Evolutionary conservation across 2,797 vertebrate species (phyloP), one percentile per base, ranked within the genome.

Genomic region (Notolabrus celidotus): DNA sequence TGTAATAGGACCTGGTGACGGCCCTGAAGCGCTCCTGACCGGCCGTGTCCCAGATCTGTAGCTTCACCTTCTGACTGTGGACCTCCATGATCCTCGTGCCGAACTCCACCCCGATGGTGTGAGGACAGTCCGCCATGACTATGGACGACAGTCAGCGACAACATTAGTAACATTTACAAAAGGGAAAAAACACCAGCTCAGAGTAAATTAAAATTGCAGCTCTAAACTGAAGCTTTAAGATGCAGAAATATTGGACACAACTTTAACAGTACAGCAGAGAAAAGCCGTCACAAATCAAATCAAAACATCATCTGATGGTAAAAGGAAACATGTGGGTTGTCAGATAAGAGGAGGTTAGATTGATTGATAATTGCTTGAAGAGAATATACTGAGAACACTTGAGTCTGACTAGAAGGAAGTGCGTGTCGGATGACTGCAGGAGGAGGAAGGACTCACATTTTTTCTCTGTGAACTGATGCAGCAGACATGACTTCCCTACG

Each of bases 121-220:
- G 97, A 86, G 97, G 97, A 91, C 97, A 99, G 90, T 99, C 97
- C 4, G 97, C 97, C 97, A 99, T 99, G 95, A 99, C 97, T 99
- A 86, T 33, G 55, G 51, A 43, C 41, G 19, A 25, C 27, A 53
- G 33, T 27, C 7, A 12, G 33, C 16, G 29, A 23, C 17, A 7
- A 19, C 36, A 25, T 10, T 4, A 3, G 70, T 15, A 46, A 45
- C 46, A 57, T 34, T 8, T 14, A 39, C 14, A 39, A 36, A 10
- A 11, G 34, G 29, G 4, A 4, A 9, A 31, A 29, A 9, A 31
- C 29, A 31, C 4, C n/a, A n/a, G n/a, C n/a, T n/a, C n/a, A n/a
- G n/a, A n/a, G n/a, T n/a, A n/a, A n/a, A n/a, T n/a, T n/a, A n/a
- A n/a, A n/a, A n/a, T n/a, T n/a, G n/a, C n/a, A n/a, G n/a, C n/a